A percentile compares a stretch with the other conserved stretches of the same genome.
Evolutionary conservation across 2,888 invertebrate genomes (phyloP).

Genomic region (Amblyteles armatorius): DNA sequence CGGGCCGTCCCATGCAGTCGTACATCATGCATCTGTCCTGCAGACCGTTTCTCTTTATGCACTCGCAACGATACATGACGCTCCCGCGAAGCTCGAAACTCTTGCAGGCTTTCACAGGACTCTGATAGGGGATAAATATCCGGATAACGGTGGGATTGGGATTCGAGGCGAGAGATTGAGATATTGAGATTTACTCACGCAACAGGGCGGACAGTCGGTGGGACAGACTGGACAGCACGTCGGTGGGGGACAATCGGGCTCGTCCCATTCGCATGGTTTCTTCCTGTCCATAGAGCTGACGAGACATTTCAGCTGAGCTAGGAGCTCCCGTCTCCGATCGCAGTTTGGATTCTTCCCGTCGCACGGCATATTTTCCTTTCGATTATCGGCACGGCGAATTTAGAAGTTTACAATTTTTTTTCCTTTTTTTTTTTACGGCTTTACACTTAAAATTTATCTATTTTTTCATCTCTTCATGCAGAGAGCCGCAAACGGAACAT

Average conservation of each 20-base stretch:
- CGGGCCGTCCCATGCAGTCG: slow-evolving; percentile 82
- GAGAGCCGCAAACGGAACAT: slow-evolving; percentile 50
- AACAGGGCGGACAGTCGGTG: slow-evolving; percentile 68
- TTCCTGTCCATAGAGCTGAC: slow-evolving; percentile 81
- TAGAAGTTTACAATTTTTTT: slow-evolving; percentile 56
- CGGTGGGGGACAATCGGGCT: slow-evolving; percentile 75
- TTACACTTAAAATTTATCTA: slow-evolving; percentile 15
- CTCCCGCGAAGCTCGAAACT: slow-evolving; percentile 82
- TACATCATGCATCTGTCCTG: slow-evolving; percentile 83
- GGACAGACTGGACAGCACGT: slow-evolving; percentile 72
- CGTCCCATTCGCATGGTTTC: slow-evolving; percentile 83
- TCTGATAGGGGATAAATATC: slow-evolving; percentile 66
- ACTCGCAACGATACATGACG: slow-evolving; percentile 81
- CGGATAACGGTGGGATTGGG: background rate
- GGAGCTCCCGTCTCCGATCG: slow-evolving; percentile 78
- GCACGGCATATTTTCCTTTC: slow-evolving; percentile 78
- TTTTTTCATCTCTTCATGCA: slow-evolving; percentile 62
- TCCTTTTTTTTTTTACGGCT: slow-evolving; percentile 46
- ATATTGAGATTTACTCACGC: slow-evolving; percentile 71
- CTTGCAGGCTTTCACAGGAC: slow-evolving; percentile 76
- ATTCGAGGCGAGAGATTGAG: background rate
- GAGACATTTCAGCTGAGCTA: slow-evolving; percentile 81
- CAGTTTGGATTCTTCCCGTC: slow-evolving; percentile 81
- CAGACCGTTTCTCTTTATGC: slow-evolving; percentile 83
- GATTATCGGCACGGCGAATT: slow-evolving; percentile 55